Evolutionary conservation across 2,113 vertebrate genomes (phyloP), one percentile per base, ranked within the genome.

Genomic region (Myocastor coypus): DNA sequence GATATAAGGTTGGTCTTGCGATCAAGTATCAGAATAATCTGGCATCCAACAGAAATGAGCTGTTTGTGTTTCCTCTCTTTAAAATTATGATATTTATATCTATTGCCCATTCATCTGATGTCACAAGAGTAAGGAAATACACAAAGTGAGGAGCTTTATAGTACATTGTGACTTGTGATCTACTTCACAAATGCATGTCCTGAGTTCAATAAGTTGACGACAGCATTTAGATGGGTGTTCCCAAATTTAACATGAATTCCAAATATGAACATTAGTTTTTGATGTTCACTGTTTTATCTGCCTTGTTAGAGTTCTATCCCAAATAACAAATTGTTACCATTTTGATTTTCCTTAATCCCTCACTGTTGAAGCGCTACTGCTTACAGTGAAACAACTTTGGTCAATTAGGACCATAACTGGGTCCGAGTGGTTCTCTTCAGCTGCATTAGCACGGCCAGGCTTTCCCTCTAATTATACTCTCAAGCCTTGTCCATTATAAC

Each of bases 401-500:
- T 40, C 57, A n/a, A 87, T 81, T 68, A 28, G 75, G 81, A 55
- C 17, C 94, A 3, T 87, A 71, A 28, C 26, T 37, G 46, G 2
- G 68, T 90, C 19, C 19, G 30, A 4, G 19, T 97, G 80, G 24
- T 90, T 97, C 95, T 93, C 92, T 83, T 95, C 46, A 83, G 52
- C 37, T 90, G 19, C 19, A 69, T 94, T 94, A 78, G 84, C n/a
- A 85, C 32, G 46, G 7, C 37, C 86, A 93, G 68, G 19, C 37
- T 91, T 89, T 96, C 87, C 26, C 40, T 71, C 80, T 93, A 28
- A 84, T 89, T 95, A 40, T 66, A 42, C 52, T 61, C 42, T 63
- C 64, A 73, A 83, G 55, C 13, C 5, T 55, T 66, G 68, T 88
- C 84, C 92, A 34, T 50, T 88, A 61, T 90, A 93, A 94, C 40